phyloP scores from a whole-genome alignment of 2,113 vertebrate species.

The Orthochromis malagaraziensis region DNA sequence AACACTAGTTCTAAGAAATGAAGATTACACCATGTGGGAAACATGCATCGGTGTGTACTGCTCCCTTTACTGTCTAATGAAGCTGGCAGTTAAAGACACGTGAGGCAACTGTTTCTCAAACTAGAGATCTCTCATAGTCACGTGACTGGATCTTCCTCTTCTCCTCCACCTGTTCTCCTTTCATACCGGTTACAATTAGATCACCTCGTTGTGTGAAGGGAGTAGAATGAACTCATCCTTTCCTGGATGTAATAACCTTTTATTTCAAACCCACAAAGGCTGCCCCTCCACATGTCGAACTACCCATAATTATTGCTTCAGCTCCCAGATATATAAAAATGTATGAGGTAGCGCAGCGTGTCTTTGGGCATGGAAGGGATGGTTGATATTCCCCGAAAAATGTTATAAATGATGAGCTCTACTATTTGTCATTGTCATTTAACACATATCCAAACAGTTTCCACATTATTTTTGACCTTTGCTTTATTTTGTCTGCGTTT shows the following conservation, averaged over 20 bases:
- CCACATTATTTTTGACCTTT: neutral
- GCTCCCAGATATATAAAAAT: neutral
- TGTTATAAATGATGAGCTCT: neutral
- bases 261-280: neutral
- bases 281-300: neutral
- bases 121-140: neutral
- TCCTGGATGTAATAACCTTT: neutral
- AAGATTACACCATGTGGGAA: neutral
- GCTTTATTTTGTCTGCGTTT: neutral
- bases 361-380: neutral
- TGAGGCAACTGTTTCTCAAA: neutral
- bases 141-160: neutral
- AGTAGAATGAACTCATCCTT: neutral
- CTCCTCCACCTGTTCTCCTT: neutral
- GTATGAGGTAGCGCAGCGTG: rapidly evolving
- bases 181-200: rapidly evolving
- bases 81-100: neutral
- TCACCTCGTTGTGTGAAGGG: rapidly evolving
- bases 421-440: neutral
- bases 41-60: neutral
- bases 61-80: neutral
- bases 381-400: rapidly evolving
- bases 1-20: neutral
- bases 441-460: neutral
- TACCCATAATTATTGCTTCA: neutral